Conservation (phyloP, 2,113 vertebrate genomes). For the Gymnorhina tibicen region DNA sequence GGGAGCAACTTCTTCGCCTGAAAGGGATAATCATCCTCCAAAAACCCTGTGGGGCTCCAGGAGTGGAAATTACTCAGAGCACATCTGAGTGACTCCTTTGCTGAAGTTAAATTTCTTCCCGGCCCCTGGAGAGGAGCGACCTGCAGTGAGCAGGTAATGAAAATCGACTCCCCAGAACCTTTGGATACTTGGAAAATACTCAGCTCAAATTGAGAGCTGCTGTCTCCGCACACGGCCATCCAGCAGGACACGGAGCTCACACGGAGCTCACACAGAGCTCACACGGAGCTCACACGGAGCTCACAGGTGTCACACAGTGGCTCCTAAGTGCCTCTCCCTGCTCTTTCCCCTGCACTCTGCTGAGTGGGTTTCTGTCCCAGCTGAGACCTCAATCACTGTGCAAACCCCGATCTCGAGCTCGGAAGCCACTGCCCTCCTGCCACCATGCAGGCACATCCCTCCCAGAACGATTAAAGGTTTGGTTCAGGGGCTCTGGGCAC, state of each 20-base stretch:
- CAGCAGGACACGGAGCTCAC: background rate
- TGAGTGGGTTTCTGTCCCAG: background rate
- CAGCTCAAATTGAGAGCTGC: background rate
- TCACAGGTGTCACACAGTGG: background rate
- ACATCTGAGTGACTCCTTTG: background rate
- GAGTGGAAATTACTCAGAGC: background rate
- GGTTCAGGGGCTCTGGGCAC: background rate
- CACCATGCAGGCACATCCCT: rapidly evolving
- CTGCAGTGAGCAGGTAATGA: background rate
- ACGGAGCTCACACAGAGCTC: background rate
- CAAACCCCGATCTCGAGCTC: rapidly evolving
- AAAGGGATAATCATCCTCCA: background rate
- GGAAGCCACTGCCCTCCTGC: background rate
- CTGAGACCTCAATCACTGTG: background rate
- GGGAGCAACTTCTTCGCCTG: background rate
- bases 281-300: background rate
- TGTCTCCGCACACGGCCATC: rapidly evolving
- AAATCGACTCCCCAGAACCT: background rate
- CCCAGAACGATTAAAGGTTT: background rate
- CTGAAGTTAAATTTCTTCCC: background rate
- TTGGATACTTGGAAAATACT: background rate
- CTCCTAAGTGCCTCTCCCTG: background rate
- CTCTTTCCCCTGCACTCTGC: background rate
- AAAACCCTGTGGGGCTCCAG: background rate
- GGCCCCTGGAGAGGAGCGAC: background rate